Evolutionary conservation across 1,140 invertebrate species (phyloP).

Genomic region (Dufourea novaeangliae): DNA sequence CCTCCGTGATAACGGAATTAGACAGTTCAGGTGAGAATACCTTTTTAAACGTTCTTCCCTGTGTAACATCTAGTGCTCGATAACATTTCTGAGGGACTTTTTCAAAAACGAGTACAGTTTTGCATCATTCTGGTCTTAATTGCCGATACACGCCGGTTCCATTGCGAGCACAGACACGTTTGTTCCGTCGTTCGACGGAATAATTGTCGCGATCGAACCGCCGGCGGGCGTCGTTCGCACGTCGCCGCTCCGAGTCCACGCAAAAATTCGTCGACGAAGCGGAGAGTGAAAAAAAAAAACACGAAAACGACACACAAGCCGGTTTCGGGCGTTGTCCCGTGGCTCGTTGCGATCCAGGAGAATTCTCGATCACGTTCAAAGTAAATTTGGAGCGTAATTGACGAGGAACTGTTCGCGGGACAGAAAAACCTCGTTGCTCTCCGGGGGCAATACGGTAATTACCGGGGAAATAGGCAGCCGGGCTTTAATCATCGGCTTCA

Average conservation of each 20-base stretch:
- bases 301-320: not conserved
- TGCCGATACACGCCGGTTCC: not conserved
- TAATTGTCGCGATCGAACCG: conserved; percentile 17
- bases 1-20: too few species aligned
- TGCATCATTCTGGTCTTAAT: conserved; percentile 12
- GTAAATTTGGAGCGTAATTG: conserved; percentile 48
- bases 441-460: conserved; percentile 54
- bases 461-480: conserved; percentile 32
- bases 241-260: not conserved
- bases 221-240: not conserved
- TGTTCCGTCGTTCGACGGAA: not conserved
- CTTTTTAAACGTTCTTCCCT: too few species aligned
- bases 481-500: conserved; percentile 61
- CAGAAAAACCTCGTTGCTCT: conserved; percentile 35
- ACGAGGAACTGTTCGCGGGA: not conserved
- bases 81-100: too few species aligned
- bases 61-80: too few species aligned
- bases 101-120: not conserved
- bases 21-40: too few species aligned
- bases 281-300: not conserved
- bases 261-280: not conserved
- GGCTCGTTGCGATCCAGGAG: not conserved
- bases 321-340: conserved; percentile 11
- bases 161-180: not conserved
- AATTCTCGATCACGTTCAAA: conserved; percentile 31